Base-by-base conservation (phyloP, 2,797 vertebrate species). In the Miichthys miiuy region DNA sequence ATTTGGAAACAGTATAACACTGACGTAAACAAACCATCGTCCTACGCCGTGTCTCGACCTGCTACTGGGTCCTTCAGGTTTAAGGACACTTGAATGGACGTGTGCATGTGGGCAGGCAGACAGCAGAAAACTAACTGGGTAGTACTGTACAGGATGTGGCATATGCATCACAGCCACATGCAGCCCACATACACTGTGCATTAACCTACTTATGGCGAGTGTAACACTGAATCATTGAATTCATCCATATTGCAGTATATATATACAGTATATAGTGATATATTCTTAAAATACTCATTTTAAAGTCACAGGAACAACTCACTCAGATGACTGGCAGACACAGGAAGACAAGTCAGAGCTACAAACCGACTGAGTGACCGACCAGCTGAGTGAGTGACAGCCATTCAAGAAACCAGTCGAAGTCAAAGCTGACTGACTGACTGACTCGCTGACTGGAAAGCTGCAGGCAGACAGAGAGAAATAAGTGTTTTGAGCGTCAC, bases 371-470 rank as follows among this genome's bases (percentile, higher is more conserved):
- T 51, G 81, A 77, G 48, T 78, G 81, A 81, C 38, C 20, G 55
- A 55, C 51, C 11, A 8, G 30, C 68, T 20, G 55, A 57, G 44
- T 56, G 84, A 86, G 5, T 66, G 84, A 82, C 85, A 72, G 79
- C n/a, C 75, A 64, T 79, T 72, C 64, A 68, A 52, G 69, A 81
- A 79, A 67, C 58, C 65, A 79, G 65, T 56, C 69, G 67, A 75
- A 82, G 65, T 77, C 78, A 73, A 75, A 83, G 57, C 68, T 75
- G 77, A 75, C 69, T 66, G 68, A 68, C 69, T 56, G 63, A 70
- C 66, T 48, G 25, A 27, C 57, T 44, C 42, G 11, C 42, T 44
- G 42, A 4, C 13, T 44, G 42, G 56, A 75, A 48, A 68, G n/a
- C 76, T 66, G 23, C 42, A 61, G 73, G 55, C 66, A 70, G 63